These are phyloP conservation scores for Gambusia yucatana DNA, from an alignment of 2,797 vertebrate species.

Conservation along the genomic window DNA sequence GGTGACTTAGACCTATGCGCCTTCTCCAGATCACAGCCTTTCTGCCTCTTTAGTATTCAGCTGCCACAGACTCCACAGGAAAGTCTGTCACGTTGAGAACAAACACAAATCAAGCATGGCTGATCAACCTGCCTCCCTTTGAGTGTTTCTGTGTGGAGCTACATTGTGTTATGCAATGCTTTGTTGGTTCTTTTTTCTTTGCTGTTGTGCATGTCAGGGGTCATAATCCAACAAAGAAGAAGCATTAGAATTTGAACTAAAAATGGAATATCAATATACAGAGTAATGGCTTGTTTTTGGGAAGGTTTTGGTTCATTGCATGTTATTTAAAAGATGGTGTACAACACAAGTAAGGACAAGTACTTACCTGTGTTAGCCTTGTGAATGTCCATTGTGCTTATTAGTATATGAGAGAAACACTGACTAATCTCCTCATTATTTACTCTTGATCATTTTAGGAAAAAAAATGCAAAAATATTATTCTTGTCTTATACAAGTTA, in stretches of 20 bases:
- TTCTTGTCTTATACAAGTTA: background rate
- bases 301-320: slow-evolving; percentile 39
- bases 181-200: slow-evolving; percentile 21
- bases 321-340: slow-evolving; percentile 35
- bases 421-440: background rate
- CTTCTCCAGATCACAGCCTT: slow-evolving; percentile 55
- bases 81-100: slow-evolving; percentile 60
- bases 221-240: slow-evolving; percentile 42
- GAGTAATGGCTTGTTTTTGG: slow-evolving; percentile 49
- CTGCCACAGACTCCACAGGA: slow-evolving; percentile 52
- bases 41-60: slow-evolving; percentile 72
- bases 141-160: slow-evolving; percentile 44
- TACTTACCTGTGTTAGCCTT: slow-evolving; percentile 28
- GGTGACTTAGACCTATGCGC: slow-evolving; percentile 64
- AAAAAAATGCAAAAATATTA: background rate
- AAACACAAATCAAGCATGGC: slow-evolving; percentile 66
- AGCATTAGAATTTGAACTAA: slow-evolving; percentile 50
- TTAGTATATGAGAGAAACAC: background rate
- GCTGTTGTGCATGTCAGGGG: slow-evolving; percentile 40
- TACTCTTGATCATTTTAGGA: background rate
- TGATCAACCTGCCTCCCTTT: slow-evolving; percentile 60
- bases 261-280: slow-evolving; percentile 59
- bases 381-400: slow-evolving; percentile 28
- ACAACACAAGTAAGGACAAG: background rate
- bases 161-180: slow-evolving; percentile 37